Base-by-base conservation (phyloP, 1,140 invertebrate species). In the Penaeus chinensis region DNA sequence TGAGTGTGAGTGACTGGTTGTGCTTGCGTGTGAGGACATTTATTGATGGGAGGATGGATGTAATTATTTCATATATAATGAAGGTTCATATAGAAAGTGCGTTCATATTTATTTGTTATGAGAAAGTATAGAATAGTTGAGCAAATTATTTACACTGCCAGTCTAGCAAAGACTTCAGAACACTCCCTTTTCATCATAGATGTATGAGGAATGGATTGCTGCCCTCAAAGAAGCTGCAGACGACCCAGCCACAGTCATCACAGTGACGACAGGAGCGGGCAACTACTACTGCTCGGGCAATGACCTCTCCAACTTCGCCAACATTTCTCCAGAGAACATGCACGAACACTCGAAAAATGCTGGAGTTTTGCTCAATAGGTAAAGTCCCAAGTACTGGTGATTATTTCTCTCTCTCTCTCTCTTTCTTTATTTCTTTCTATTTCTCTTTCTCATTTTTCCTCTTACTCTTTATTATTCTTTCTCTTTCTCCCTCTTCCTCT, bases 251-350 rank as follows among this genome's bases (percentile, higher is more conserved):
- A 93, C 96, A 66, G 91, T 92, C 1, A 91, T 96, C 20, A 94
- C 95, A 61, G 95, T 95, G 22, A 90, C 98, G 13, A 97, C 96
- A 62, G 96, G 96, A 24, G 92, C 93, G 84, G 97, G 96, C 54
- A 94, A 96, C 82, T 97, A 95, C 91, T 99, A 95, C 91, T 95
- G 95, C 86, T 96, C 96, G 92, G 98, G 97, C 37, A 98, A 97
- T 94, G 97, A 99, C 92, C 92, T 99, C n/a, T 91, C 91, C 71
- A 94, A 93, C 90, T 94, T 94, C 91, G 90, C 92, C 19, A 92
- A 92, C 86, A 89, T 93, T 60, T 32, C 61, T n/a, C 88, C 91
- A 13, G 92, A 91, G 19, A 91, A 93, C 71, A 91, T 93, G 27
- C 88, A 91, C 37, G 90, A 91, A 32, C 91, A 92, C 91, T 93